phyloP scores from a whole-genome alignment of 2,797 vertebrate genomes.

The Amblyraja radiata region DNA sequence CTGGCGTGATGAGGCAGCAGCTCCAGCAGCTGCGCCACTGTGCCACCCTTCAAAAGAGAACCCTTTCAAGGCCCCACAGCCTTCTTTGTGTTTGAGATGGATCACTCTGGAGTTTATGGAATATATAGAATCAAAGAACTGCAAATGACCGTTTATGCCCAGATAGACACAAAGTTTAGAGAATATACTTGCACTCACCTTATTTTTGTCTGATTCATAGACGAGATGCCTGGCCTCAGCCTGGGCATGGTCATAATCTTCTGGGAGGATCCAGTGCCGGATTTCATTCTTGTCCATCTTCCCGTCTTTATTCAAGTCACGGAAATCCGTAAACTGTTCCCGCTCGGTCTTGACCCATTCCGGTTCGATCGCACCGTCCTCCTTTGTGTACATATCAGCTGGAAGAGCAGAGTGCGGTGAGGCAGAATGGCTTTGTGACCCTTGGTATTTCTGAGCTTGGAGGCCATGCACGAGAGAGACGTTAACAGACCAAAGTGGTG shows the following conservation, averaged over 20 bases:
- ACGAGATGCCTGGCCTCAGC: constrained; percentile 91
- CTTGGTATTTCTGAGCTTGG: neutral
- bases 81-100: neutral
- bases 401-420: neutral
- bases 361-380: constrained; percentile 84
- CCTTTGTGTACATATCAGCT: constrained; percentile 97
- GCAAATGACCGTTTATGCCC: no score
- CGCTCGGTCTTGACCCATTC: constrained; percentile 90
- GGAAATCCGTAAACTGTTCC: constrained; percentile 93
- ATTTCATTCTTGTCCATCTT: constrained; percentile 93
- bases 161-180: no score
- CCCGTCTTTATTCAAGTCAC: constrained; percentile 93
- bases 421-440: neutral
- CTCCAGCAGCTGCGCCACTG: no score
- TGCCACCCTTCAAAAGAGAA: neutral
- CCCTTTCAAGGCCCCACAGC: neutral
- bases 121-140: no score
- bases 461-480: no score
- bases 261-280: constrained; percentile 91
- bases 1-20: no score
- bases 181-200: constrained; percentile 57
- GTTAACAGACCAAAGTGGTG: neutral
- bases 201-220: constrained; percentile 86
- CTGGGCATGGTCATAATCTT: constrained; percentile 91
- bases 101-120: neutral